phyloP scores from a whole-genome alignment of 2,113 vertebrate species.

The Oenanthe melanoleuca region DNA sequence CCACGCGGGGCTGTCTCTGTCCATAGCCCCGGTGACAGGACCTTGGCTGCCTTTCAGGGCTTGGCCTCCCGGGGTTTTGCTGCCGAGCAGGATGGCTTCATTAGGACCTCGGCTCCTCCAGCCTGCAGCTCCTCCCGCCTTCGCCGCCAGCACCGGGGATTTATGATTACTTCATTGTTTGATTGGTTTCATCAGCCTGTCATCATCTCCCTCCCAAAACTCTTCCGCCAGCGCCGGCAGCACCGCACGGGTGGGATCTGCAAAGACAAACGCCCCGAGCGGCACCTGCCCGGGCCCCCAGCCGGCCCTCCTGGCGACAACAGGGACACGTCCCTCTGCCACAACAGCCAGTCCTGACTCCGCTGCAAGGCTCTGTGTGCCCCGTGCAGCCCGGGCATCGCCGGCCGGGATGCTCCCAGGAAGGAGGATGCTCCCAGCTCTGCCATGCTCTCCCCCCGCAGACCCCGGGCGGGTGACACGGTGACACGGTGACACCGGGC shows the following conservation, averaged over 20 bases:
- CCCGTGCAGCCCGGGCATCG: background rate
- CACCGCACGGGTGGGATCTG: background rate
- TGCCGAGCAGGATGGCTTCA: background rate
- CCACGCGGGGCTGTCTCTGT: background rate
- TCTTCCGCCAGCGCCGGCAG: conserved; percentile 15
- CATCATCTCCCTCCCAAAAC: conserved; percentile 49
- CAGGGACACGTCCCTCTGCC: background rate
- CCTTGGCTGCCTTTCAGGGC: background rate
- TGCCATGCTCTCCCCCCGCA: background rate
- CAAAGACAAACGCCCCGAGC: conserved; percentile 36
- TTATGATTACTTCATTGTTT: conserved; percentile 63
- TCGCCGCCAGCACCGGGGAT: background rate
- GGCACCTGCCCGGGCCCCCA: background rate
- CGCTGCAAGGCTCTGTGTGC: rapidly evolving
- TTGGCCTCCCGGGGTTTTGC: background rate
- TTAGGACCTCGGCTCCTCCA: conserved; percentile 21
- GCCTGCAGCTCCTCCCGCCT: conserved; percentile 34
- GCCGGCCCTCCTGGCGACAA: background rate
- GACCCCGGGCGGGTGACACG: background rate
- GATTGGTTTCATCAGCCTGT: conserved; percentile 60
- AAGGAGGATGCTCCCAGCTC: background rate
- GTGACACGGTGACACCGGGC: background rate
- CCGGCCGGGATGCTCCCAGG: rapidly evolving
- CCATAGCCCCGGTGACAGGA: background rate
- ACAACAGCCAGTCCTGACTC: rapidly evolving